Conservation (phyloP, 2,888 invertebrate species). For the Cantharis rufa region DNA sequence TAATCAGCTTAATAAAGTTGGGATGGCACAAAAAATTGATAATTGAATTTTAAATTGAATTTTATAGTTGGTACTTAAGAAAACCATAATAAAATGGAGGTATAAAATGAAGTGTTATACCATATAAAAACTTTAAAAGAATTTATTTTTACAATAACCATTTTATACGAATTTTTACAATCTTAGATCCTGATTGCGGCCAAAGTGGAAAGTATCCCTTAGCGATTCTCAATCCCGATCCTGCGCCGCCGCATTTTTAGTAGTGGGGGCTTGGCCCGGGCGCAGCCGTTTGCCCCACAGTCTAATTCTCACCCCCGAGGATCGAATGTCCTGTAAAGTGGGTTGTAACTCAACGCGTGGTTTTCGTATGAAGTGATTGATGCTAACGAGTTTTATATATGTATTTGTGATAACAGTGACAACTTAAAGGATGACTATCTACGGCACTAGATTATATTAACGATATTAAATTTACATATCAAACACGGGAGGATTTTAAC, state of each 20-base stretch:
- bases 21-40: neutral
- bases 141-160: constrained; percentile 18
- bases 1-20: neutral
- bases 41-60: neutral
- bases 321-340: constrained; percentile 30
- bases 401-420: constrained; percentile 22
- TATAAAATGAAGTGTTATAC: constrained; percentile 5
- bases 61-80: neutral
- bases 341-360: constrained; percentile 33
- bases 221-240: constrained; percentile 34
- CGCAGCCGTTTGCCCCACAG: constrained; percentile 54
- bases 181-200: constrained; percentile 33
- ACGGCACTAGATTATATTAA: constrained; percentile 5
- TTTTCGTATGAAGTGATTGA: constrained; percentile 34
- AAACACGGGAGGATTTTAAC: neutral
- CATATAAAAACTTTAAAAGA: constrained; percentile 6
- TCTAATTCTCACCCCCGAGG: constrained; percentile 46
- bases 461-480: constrained; percentile 10
- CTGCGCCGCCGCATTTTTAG: constrained; percentile 45
- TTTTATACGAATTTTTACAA: constrained; percentile 30
- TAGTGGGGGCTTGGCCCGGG: constrained; percentile 56
- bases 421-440: constrained; percentile 12
- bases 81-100: neutral
- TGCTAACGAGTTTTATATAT: constrained; percentile 32
- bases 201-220: constrained; percentile 33